These are phyloP conservation scores for Acleris laterana DNA, from an alignment of 2,888 invertebrate genomes.

Conservation along the genomic window DNA sequence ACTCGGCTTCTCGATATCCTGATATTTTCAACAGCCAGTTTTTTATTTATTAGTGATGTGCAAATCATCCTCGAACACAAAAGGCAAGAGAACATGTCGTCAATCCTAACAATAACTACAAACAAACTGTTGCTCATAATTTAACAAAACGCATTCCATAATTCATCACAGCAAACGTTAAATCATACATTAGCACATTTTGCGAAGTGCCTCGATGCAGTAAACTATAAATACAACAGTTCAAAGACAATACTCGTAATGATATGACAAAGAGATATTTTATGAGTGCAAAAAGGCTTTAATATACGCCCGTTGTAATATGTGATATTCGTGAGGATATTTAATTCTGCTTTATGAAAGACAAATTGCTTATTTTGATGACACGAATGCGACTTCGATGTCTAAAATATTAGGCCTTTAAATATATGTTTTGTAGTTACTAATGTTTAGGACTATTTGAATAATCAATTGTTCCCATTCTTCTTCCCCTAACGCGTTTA, in stretches of 20 bases:
- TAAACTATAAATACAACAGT: conserved; percentile 60
- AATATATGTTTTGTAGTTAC: no score
- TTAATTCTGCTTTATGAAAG: conserved; percentile 15
- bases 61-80: not conserved
- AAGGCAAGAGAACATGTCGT: not conserved
- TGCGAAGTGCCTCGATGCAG: conserved; percentile 57
- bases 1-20: no score
- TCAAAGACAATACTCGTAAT: conserved; percentile 53
- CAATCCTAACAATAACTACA: no score
- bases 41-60: no score
- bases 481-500: no score
- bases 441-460: no score
- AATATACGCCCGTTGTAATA: conserved; percentile 12
- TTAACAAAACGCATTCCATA: conserved; percentile 42
- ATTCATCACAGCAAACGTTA: conserved; percentile 49
- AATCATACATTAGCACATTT: conserved; percentile 53
- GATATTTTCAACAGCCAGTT: no score
- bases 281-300: conserved; percentile 33
- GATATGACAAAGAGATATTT: conserved; percentile 35
- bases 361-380: no score
- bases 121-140: conserved; percentile 16
- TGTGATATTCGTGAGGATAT: conserved; percentile 18
- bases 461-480: no score
- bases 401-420: no score
- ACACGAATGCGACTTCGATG: no score